A percentile compares a stretch with the other conserved stretches of the same genome.
These are phyloP conservation scores for Cynopterus sphinx DNA, from an alignment of 2,797 vertebrate species.

Conservation along the genomic window DNA sequence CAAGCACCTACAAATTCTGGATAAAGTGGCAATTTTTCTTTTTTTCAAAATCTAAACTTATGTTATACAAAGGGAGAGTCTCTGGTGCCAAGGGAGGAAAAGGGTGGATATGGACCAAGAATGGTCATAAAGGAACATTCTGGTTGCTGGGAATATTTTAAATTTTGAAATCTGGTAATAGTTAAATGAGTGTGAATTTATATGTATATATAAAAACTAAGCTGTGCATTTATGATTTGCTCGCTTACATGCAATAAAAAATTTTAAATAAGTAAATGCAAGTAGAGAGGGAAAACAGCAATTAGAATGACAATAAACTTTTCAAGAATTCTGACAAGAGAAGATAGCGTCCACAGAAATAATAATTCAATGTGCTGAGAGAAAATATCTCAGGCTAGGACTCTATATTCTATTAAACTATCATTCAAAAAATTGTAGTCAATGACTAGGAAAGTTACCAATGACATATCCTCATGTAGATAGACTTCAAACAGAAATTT, in stretches of 20 bases:
- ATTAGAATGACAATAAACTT: neutral
- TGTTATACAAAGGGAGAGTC: neutral
- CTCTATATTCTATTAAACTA: neutral
- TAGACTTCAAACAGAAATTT: neutral
- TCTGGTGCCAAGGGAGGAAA: neutral
- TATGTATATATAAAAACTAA: neutral
- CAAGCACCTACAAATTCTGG: neutral
- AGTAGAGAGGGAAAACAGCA: neutral
- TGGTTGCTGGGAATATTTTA: neutral
- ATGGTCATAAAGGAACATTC: neutral
- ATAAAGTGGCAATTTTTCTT: neutral
- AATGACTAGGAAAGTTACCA: neutral
- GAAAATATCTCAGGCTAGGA: neutral
- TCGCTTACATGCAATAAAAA: neutral
- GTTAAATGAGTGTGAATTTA: neutral
- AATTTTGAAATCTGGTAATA: neutral
- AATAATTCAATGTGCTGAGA: neutral
- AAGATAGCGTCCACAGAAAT: neutral
- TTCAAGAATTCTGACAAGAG: neutral
- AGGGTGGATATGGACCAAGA: neutral
- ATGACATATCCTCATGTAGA: neutral
- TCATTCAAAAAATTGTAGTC: neutral
- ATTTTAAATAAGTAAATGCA: neutral
- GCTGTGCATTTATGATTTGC: neutral
- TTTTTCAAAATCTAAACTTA: neutral